Base-by-base conservation (phyloP, 1,140 invertebrate genomes). In the Tetramorium simillimum region DNA sequence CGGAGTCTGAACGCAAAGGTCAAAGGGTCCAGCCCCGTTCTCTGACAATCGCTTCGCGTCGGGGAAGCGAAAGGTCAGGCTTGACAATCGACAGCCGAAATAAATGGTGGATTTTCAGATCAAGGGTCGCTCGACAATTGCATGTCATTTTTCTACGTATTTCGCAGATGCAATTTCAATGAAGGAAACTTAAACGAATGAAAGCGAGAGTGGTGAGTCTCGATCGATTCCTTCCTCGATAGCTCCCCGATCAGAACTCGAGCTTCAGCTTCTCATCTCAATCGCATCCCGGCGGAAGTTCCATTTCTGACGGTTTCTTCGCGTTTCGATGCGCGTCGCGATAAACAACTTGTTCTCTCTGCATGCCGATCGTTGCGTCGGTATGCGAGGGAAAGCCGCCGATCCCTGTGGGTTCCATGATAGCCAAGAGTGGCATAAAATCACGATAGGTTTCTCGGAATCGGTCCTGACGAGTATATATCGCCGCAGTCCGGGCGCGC, bases 361-460 rank as follows among this genome's bases (percentile, higher is more conserved):
- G 70, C 70, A 63, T 88, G 80, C 62, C 86, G 56, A 77, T 85
- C 60, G 56, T 24, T 56, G 56, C 60, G 37, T 46, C 58, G 53
- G 60, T 73, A 70, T 58, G 86, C 86, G 40, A 56, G 53, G 87
- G 87, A 90, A 90, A 89, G 85, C 63, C 81, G 56, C 46, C 21
- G 75, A 84, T 76, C 63, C 33, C 12, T 33, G 67, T 63, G 58
- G 24, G 65, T 80, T 56, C 46, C 73, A 37, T 12, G 51, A 33
- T 56, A 81, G 21, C n/a, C 56, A 28, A 60, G 33, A 53, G 24
- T 77, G 49, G 73, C 58, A 78, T 58, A 56, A 90, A 90, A 86
- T 90, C 76, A 14, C 86, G 69, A 89, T 88, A 82, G 56, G 56
- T 86, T 85, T 87, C 78, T 76, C 21, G 43, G 76, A 88, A 90